Evolutionary conservation across 2,113 vertebrate genomes (phyloP).

Genomic region (Elanoides forficatus): DNA sequence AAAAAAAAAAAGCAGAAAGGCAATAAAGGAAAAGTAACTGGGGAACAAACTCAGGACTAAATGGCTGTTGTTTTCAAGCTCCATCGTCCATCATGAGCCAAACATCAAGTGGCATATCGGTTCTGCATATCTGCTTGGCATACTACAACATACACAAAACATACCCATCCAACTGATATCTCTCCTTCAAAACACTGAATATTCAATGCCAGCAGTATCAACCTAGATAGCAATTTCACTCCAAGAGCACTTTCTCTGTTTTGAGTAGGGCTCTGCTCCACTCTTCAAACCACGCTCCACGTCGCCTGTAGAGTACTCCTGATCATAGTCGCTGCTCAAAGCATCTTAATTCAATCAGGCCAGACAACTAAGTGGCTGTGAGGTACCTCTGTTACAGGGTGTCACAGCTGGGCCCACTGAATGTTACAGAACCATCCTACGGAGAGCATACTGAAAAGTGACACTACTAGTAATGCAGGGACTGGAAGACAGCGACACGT

Average conservation of each 20-base stretch:
- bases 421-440: neutral
- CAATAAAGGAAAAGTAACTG: neutral
- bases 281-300: neutral
- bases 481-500: neutral
- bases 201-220: neutral
- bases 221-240: neutral
- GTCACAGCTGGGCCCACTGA: neutral
- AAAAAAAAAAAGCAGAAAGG: neutral
- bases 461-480: fast-evolving
- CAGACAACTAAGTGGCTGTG: neutral
- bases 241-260: neutral
- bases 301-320: neutral
- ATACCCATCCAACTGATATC: neutral
- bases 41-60: neutral
- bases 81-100: neutral
- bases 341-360: neutral
- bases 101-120: neutral
- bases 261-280: neutral
- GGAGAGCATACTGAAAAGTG: neutral
- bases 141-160: neutral
- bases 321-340: neutral
- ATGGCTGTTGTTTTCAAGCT: neutral
- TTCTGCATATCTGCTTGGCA: neutral
- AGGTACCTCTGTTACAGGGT: neutral
- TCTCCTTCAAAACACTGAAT: neutral